Evolutionary conservation across 2,888 invertebrate genomes (phyloP).

Genomic region (Dichetophora obliterata): DNA sequence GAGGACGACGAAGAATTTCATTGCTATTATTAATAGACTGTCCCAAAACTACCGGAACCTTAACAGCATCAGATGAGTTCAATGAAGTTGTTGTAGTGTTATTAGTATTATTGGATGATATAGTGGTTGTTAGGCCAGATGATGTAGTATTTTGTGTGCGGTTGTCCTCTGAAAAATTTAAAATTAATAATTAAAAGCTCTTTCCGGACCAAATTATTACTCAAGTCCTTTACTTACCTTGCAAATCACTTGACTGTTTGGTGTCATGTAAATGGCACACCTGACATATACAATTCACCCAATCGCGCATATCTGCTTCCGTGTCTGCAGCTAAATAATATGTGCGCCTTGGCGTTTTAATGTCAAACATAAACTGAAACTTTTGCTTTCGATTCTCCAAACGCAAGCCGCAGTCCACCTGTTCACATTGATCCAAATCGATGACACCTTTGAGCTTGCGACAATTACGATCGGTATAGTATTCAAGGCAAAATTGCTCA

Average conservation of each 20-base stretch:
- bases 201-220: slow-evolving; percentile 38
- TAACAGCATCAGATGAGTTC: slow-evolving; percentile 56
- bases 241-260: slow-evolving; percentile 65
- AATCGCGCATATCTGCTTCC: slow-evolving; percentile 92
- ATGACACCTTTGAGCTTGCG: slow-evolving; percentile 90
- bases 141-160: slow-evolving; percentile 57
- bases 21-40: slow-evolving; percentile 44
- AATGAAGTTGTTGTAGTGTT: slow-evolving; percentile 61
- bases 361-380: slow-evolving; percentile 88
- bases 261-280: slow-evolving; percentile 87
- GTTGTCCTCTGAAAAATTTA: slow-evolving; percentile 54
- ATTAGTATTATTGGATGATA: slow-evolving; percentile 53
- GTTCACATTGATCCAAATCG: slow-evolving; percentile 95
- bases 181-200: not conserved
- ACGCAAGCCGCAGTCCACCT: slow-evolving; percentile 89
- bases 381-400: slow-evolving; percentile 86
- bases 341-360: slow-evolving; percentile 88
- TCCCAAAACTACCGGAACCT: slow-evolving; percentile 37
- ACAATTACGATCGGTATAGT: slow-evolving; percentile 89
- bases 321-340: slow-evolving; percentile 94
- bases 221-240: slow-evolving; percentile 53
- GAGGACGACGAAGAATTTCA: slow-evolving; percentile 48
- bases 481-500: slow-evolving; percentile 93
- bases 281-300: slow-evolving; percentile 94
- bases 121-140: slow-evolving; percentile 47